Percentiles rank a stretch among this genome's conserved stretches.
phyloP scores from a whole-genome alignment of 64 coral and sea anemone genomes.

The Montipora sp. region DNA sequence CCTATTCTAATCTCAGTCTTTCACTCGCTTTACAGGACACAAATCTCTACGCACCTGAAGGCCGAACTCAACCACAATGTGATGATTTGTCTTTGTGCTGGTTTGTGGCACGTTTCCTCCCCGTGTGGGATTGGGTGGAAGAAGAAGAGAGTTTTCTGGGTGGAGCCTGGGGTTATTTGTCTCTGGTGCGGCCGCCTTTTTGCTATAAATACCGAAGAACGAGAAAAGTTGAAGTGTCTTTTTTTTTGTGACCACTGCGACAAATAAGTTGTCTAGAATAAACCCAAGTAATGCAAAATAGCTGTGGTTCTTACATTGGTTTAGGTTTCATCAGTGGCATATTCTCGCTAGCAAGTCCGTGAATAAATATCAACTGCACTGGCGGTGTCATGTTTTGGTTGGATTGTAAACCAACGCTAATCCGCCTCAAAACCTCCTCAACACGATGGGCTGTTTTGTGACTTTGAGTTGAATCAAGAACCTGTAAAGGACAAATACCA shows the following conservation, averaged over 20 bases:
- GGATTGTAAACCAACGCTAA: slow-evolving; percentile 81
- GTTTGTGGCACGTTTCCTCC: slow-evolving; percentile 72
- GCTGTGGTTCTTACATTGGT: slow-evolving; percentile 19
- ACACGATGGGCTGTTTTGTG: slow-evolving; percentile 87
- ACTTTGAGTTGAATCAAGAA: slow-evolving; percentile 83
- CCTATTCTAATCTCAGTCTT: no score
- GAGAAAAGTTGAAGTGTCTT: neutral
- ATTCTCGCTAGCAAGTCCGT: slow-evolving; percentile 80
- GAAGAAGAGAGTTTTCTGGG: slow-evolving; percentile 51
- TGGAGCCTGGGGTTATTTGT: slow-evolving; percentile 43
- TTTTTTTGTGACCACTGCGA: no score
- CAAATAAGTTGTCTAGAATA: neutral
- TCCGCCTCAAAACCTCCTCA: slow-evolving; percentile 74
- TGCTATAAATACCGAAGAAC: slow-evolving; percentile 19
- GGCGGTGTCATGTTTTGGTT: slow-evolving; percentile 69
- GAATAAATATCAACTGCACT: slow-evolving; percentile 82
- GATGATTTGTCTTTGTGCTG: slow-evolving; percentile 79
- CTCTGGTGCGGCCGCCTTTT: slow-evolving; percentile 17
- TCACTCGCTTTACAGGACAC: neutral
- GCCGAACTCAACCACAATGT: slow-evolving; percentile 89
- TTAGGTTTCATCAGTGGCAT: slow-evolving; percentile 69
- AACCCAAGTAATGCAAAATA: neutral
- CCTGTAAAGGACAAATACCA: slow-evolving; percentile 38
- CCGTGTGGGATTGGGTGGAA: slow-evolving; percentile 62
- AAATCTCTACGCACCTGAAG: slow-evolving; percentile 68